phyloP scores from a whole-genome alignment of 2,113 vertebrate genomes.

The Leptodactylus fuscus region DNA sequence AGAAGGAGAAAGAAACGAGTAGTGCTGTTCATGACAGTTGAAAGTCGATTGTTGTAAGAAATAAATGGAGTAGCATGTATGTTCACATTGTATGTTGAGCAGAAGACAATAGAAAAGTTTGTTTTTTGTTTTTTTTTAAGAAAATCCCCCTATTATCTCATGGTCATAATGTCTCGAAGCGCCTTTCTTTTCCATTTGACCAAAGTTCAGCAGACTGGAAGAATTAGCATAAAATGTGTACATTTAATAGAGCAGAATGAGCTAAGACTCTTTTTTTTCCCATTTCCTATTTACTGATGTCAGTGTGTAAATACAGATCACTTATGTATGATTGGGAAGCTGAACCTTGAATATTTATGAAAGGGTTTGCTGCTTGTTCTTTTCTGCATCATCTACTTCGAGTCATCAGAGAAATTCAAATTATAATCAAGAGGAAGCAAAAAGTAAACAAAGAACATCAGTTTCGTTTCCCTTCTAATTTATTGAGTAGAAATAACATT shows the following conservation, averaged over 20 bases:
- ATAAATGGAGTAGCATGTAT: too few species aligned
- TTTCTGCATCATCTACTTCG: constrained; percentile 33
- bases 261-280: not conserved
- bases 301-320: not conserved
- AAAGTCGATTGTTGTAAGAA: too few species aligned
- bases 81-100: not conserved
- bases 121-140: too few species aligned
- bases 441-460: constrained; percentile 25
- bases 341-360: constrained; percentile 49
- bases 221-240: not conserved
- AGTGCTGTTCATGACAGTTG: too few species aligned
- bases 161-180: not conserved
- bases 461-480: constrained; percentile 22
- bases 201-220: not conserved
- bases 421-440: constrained; percentile 39
- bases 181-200: not conserved
- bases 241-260: not conserved
- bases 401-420: constrained; percentile 45
- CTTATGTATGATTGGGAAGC: constrained; percentile 32
- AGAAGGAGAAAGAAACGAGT: too few species aligned
- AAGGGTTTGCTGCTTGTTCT: constrained; percentile 38
- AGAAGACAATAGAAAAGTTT: not conserved
- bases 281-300: constrained; percentile 2
- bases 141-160: not conserved
- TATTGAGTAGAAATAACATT: not conserved